Conservation (phyloP, 2,113 vertebrate genomes). For the Ailuropoda melanoleuca region DNA sequence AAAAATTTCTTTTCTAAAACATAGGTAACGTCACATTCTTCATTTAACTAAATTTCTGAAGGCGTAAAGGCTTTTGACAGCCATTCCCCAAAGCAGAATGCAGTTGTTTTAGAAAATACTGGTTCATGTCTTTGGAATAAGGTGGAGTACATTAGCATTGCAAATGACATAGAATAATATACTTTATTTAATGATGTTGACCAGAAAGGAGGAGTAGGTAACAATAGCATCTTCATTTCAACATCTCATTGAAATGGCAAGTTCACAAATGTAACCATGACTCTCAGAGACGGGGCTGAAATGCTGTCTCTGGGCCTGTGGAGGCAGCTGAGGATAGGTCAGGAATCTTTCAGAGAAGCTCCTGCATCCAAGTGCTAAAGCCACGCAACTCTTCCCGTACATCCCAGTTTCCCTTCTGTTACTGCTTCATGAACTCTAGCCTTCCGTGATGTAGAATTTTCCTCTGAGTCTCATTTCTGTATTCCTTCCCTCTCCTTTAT, state of each 20-base stretch:
- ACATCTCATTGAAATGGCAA: background rate
- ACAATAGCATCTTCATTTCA: background rate
- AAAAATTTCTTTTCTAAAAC: background rate
- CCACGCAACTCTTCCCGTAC: rapidly evolving
- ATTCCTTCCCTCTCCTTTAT: background rate
- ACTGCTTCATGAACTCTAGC: background rate
- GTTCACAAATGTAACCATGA: background rate
- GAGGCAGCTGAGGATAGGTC: background rate
- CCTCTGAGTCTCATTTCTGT: background rate
- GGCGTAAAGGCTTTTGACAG: background rate
- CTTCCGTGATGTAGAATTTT: background rate
- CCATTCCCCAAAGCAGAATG: background rate
- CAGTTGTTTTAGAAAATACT: constrained; percentile 16
- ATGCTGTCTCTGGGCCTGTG: background rate
- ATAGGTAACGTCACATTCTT: background rate
- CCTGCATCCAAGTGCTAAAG: background rate
- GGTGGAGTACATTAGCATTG: background rate
- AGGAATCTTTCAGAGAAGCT: background rate
- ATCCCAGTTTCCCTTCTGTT: background rate
- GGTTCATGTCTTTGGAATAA: background rate
- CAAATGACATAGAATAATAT: background rate
- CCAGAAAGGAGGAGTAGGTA: background rate
- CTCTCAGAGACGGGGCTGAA: background rate
- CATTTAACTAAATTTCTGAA: background rate
- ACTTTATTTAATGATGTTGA: background rate